Percentiles rank a stretch among this genome's conserved stretches.
Evolutionary conservation across 2,888 invertebrate genomes (phyloP).

Genomic region (Chrysomela aeneicollis): DNA sequence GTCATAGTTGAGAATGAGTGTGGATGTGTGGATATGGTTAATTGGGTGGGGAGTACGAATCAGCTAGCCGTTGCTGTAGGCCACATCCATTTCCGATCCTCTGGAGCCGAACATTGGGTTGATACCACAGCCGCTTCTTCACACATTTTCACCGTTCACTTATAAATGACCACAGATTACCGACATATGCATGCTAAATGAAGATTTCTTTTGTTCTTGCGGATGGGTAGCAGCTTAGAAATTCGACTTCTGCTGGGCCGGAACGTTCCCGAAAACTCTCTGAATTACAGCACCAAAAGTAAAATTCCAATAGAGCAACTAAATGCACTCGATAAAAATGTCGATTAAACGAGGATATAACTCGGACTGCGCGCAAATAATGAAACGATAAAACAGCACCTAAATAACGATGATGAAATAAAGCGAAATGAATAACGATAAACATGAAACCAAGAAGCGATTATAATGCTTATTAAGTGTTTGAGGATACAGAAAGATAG

Average conservation of each 20-base stretch:
- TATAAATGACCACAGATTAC: constrained; percentile 14
- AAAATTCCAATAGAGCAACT: constrained; percentile 20
- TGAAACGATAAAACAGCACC: constrained; percentile 29
- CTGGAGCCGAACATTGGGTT: constrained; percentile 60
- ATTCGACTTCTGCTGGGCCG: constrained; percentile 60
- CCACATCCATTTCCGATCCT: constrained; percentile 63
- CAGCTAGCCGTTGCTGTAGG: constrained; percentile 77
- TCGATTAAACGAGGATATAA: constrained; percentile 5
- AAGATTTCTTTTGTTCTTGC: constrained; percentile 47
- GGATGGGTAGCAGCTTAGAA: constrained; percentile 58
- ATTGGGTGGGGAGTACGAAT: constrained; percentile 62
- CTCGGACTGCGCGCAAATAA: constrained; percentile 14
- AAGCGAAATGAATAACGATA: constrained; percentile 11
- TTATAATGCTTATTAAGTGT: constrained; percentile 26
- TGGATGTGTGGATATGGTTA: constrained; percentile 23
- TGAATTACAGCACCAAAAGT: constrained; percentile 58
- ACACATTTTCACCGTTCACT: constrained; percentile 24
- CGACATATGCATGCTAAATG: constrained; percentile 43
- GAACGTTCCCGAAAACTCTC: constrained; percentile 61
- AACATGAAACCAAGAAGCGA: constrained; percentile 22
- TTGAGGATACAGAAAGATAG: constrained; percentile 34
- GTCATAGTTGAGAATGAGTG: constrained; percentile 17
- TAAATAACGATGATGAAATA: constrained; percentile 27
- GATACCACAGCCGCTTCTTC: constrained; percentile 54
- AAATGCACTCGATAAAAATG: constrained; percentile 19